Evolutionary conservation across 23 tunicate genomes (phyloP).

Genomic region (Trididemnum nubilum): DNA sequence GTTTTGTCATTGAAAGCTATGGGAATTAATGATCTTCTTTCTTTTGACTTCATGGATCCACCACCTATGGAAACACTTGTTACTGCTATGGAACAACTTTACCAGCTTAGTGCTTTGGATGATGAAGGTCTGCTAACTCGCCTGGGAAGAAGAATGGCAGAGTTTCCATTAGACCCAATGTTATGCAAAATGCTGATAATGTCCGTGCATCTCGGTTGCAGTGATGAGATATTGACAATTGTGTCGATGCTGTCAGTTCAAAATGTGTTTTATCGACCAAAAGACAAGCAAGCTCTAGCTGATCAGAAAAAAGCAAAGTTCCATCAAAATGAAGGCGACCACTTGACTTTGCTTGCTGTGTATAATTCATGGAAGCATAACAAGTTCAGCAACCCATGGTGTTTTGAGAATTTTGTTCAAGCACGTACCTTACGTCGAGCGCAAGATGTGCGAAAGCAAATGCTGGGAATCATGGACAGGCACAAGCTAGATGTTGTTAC

Average conservation of each 20-base stretch:
- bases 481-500: conserved; percentile 95
- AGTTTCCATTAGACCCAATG: conserved; percentile 99
- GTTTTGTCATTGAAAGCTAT: conserved; percentile 90
- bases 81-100: conserved; percentile 97
- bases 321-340: conserved; percentile 95
- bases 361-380: conserved; percentile 98
- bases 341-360: conserved; percentile 86
- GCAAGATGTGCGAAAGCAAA: conserved; percentile 97
- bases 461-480: conserved; percentile 99
- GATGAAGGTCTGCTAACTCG: conserved; percentile 96
- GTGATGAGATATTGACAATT: conserved; percentile 95
- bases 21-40: conserved; percentile 95
- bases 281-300: conserved; percentile 96
- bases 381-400: conserved; percentile 97
- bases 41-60: conserved; percentile 99
- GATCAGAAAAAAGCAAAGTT: conserved; percentile 97
- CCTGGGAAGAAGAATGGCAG: conserved; percentile 98
- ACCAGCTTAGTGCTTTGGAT: conserved; percentile 94
- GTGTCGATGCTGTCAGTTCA: conserved; percentile 96
- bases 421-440: conserved; percentile 93
- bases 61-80: conserved; percentile 98
- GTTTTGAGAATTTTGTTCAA: conserved; percentile 96
- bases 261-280: conserved; percentile 96
- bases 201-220: conserved; percentile 91
- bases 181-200: conserved; percentile 95